Conservation (phyloP, 92 coral and sea anemone genomes). For the Pocillopora meandrina region DNA sequence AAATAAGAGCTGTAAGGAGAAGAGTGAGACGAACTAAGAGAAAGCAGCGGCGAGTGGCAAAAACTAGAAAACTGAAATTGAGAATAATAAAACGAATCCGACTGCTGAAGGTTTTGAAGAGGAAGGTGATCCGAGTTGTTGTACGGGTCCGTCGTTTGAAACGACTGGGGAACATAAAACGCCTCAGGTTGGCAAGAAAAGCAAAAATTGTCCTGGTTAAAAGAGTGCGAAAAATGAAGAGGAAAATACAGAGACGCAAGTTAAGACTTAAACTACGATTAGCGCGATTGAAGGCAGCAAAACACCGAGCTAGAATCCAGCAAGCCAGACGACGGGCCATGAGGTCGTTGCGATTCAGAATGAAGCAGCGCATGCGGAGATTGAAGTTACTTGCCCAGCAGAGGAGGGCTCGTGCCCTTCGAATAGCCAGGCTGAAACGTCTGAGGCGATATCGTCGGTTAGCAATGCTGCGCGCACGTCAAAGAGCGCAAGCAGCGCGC, state of each 20-base stretch:
- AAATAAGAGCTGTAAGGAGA: slow-evolving; percentile 43
- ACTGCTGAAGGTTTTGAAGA: slow-evolving; percentile 2
- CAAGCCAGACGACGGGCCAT: slow-evolving; percentile 24
- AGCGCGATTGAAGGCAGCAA: slow-evolving; percentile 22
- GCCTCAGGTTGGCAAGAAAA: slow-evolving; percentile 17
- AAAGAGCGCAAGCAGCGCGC: not conserved
- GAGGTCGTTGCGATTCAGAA: slow-evolving; percentile 9
- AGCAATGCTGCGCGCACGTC: slow-evolving; percentile 21
- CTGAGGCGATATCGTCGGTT: slow-evolving; percentile 8
- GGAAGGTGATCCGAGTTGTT: not conserved
- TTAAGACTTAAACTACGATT: slow-evolving; percentile 20
- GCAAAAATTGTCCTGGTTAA: not conserved
- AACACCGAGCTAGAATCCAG: slow-evolving; percentile 7
- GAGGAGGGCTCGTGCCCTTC: not conserved
- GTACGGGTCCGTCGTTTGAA: not conserved
- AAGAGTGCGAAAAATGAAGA: slow-evolving; percentile 2
- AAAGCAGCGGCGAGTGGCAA: slow-evolving; percentile 31
- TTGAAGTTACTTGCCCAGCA: slow-evolving; percentile 9
- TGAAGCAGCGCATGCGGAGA: slow-evolving; percentile 7
- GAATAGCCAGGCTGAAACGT: slow-evolving; percentile 1
- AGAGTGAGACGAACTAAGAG: slow-evolving; percentile 37
- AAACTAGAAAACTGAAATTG: slow-evolving; percentile 13
- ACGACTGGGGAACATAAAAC: slow-evolving; percentile 1
- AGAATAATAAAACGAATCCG: slow-evolving; percentile 29
- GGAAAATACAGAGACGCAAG: slow-evolving; percentile 21